Base-by-base conservation (phyloP, 2,113 vertebrate species). In the Channa maculata region DNA sequence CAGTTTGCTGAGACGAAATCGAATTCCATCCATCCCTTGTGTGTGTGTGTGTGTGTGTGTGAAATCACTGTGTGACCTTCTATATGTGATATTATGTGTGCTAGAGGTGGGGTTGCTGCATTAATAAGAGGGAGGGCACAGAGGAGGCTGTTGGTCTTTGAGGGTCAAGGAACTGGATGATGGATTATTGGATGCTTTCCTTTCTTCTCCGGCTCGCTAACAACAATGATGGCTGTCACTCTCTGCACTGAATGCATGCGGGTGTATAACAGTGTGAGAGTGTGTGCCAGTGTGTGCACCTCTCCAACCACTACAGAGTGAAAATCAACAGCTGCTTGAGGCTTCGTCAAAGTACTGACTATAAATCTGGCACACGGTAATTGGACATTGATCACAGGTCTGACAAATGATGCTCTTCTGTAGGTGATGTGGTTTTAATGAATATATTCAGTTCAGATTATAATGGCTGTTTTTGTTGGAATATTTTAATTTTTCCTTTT, bases 21-120 rank as follows among this genome's bases (percentile, higher is more conserved):
- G 24, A 83, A 79, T 83, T 67, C 24, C 24, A 7, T 64, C 46
- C 39, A n/a, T 72, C 4, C 3, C 24, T 24, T 1, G 11, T 3
- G 6, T 8, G 57, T 63, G 58, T 46, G 43, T 14, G 34, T 49
- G 55, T 38, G 59, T 51, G 55, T 34, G 48, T 55, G 67, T 62
- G 71, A 66, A 75, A 71, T 83, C 79, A 75, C 15, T 14, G 60
- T 64, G 50, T 71, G 76, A 83, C 81, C 83, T 75, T 76, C 57
- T 43, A 2, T n/a, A 5, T 77, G 64, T 71, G 70, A 72, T 67
- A 41, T 52, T 74, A 64, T 1, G 44, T 79, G 54, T 69, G 57
- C 57, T 24, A 49, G 44, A 11, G 54, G 46, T 24, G 68, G 58
- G 37, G 64, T 36, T 5, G 37, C 43, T 60, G 43, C 52, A 51